Evolutionary conservation across 2,888 invertebrate species (phyloP), one percentile per base, ranked within the genome.

Genomic region (Napeogenes inachia): DNA sequence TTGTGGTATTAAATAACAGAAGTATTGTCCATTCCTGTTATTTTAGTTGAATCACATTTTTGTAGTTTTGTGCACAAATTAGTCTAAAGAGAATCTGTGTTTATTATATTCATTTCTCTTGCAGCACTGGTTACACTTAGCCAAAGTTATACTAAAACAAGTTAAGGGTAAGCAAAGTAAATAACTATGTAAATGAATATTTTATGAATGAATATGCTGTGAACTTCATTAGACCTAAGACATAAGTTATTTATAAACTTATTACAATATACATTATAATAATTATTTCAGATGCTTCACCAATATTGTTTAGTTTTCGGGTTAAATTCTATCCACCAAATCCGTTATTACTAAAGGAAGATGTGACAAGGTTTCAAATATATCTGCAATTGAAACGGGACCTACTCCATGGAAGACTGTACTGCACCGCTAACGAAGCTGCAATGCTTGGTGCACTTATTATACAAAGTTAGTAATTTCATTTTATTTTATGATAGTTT

Each of bases 301-400:
- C 97, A 66, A 95, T 97, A 77, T 89, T 98, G 65, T 96, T 99
- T 82, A 98, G 98, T 88, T 97, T 99, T 86, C 96, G 99, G 68
- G 97, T 99, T 69, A 99, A 99, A 91, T 99, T 98, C 87, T 99
- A 99, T 85, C 99, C 99, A 13, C 96, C 97, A 62, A 98, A 99
- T 89, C 98, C 99, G 13, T 93, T 96, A 82, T 93, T 96, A 60
- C 91, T 99, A 70, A 97, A 97, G 84, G 99, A 98, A 82, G 97
- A 98, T 85, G 95, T 97, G 68, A 97, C 98, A 68, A 93, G 98
- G 76, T 99, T 99, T 88, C 98, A 98, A 87, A 93, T 98, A 77
- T 98, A 97, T 84, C 92, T 97, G 71, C 99, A 99, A 84, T 87
- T 99, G 70, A 96, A 98, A 85, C 92, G 99, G 76, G 99, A 99